Conservation (phyloP, 2,797 vertebrate genomes). For the Prionace glauca region DNA sequence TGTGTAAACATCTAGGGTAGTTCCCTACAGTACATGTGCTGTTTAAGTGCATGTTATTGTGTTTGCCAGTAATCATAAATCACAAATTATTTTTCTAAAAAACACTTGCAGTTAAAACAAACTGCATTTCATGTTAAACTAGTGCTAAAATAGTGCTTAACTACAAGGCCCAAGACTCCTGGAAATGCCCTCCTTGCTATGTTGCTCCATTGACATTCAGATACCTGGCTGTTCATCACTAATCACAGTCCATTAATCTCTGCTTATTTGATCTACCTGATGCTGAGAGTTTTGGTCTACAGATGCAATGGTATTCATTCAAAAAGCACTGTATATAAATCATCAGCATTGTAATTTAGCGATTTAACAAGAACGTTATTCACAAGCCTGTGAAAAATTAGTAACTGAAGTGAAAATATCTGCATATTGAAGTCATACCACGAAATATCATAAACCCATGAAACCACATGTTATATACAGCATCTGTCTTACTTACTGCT, state of each 20-base stretch:
- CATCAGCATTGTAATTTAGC: not conserved
- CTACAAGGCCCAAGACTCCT: not conserved
- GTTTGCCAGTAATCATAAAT: not conserved
- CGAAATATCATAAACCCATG: too few species aligned
- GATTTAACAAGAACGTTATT: not conserved
- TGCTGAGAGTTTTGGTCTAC: not conserved
- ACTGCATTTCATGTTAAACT: too few species aligned
- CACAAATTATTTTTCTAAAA: not conserved
- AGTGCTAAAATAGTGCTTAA: not conserved
- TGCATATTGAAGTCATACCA: not conserved
- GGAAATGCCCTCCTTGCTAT: not conserved
- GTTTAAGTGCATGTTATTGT: not conserved
- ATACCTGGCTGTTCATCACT: not conserved
- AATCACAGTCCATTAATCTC: conserved; percentile 20
- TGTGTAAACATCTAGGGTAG: not conserved
- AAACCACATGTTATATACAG: not conserved
- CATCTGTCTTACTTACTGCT: not conserved
- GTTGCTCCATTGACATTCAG: not conserved
- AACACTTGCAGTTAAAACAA: not conserved
- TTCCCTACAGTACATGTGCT: not conserved
- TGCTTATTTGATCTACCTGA: not conserved
- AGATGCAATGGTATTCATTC: not conserved
- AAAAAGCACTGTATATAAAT: not conserved
- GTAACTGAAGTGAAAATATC: not conserved
- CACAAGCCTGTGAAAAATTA: not conserved